These are phyloP conservation scores for Pangasius sanitwongsei DNA, from an alignment of 2,797 vertebrate species.

Conservation along the genomic window DNA sequence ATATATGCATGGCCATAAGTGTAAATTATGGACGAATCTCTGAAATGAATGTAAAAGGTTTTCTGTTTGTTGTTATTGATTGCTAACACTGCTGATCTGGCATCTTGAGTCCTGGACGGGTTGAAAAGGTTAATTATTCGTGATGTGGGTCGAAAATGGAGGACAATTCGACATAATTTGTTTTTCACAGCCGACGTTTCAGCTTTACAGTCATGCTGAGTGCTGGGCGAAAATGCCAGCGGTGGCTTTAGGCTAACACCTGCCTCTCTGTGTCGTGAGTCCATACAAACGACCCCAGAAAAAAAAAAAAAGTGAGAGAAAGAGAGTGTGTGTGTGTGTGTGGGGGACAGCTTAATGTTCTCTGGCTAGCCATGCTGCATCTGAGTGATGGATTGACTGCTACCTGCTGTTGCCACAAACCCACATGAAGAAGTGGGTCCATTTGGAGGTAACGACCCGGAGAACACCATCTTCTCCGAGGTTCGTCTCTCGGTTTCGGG, in stretches of 20 bases:
- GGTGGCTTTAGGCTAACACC: conserved; percentile 70
- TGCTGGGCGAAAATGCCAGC: conserved; percentile 64
- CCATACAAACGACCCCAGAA: conserved; percentile 59
- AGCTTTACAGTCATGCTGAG: conserved; percentile 15
- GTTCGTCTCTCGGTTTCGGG: conserved; percentile 15
- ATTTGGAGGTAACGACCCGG: conserved; percentile 45
- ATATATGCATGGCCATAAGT: not conserved
- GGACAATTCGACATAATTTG: not conserved
- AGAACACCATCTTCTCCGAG: conserved; percentile 33
- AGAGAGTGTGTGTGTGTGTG: conserved; percentile 26
- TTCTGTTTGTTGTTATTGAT: not conserved
- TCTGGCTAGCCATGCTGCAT: conserved; percentile 50
- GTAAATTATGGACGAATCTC: not conserved
- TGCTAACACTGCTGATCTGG: not conserved
- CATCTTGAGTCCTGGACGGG: not conserved
- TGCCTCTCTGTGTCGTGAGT: conserved; percentile 68
- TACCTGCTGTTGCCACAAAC: conserved; percentile 52
- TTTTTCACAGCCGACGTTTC: not conserved
- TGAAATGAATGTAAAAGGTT: not conserved
- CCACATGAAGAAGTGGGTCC: conserved; percentile 41
- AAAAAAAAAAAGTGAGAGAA: not conserved
- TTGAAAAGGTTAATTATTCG: conserved; percentile 8
- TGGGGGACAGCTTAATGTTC: conserved; percentile 41
- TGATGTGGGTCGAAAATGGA: not conserved
- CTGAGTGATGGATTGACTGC: conserved; percentile 55